Conservation (phyloP, 2,113 vertebrate genomes). For the Ictalurus punctatus region DNA sequence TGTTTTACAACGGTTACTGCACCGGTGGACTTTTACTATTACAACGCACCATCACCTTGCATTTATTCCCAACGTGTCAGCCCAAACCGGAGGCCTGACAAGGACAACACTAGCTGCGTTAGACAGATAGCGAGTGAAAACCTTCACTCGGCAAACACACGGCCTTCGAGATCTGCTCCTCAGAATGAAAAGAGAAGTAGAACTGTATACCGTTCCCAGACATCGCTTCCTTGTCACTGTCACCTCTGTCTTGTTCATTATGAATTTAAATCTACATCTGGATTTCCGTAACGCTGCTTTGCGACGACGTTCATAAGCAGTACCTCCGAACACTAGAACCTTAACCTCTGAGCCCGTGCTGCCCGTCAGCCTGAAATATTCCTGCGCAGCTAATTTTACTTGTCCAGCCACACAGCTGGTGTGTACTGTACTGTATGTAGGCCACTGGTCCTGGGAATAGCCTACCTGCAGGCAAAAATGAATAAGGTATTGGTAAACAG, state of each 20-base stretch:
- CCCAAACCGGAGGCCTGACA: neutral
- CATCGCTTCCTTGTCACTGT: neutral
- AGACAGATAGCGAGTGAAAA: neutral
- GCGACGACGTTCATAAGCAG: neutral
- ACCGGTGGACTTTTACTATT: neutral
- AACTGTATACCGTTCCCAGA: neutral
- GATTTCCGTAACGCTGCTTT: neutral
- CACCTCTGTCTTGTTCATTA: neutral
- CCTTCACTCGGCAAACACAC: neutral
- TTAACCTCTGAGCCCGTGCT: neutral
- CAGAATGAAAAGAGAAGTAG: neutral
- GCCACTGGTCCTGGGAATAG: constrained; percentile 3
- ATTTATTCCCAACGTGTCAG: neutral
- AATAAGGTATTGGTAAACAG: constrained; percentile 8
- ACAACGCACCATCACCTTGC: neutral
- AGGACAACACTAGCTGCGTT: neutral
- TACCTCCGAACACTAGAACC: neutral
- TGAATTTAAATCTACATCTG: neutral
- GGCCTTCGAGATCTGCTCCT: neutral
- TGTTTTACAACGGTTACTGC: neutral
- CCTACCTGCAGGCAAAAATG: neutral
- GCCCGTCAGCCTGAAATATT: neutral
- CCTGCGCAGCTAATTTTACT: neutral
- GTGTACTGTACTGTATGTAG: neutral
- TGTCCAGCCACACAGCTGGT: neutral